phyloP scores from a whole-genome alignment of 1,140 invertebrate species.

The Eulimnadia texana region DNA sequence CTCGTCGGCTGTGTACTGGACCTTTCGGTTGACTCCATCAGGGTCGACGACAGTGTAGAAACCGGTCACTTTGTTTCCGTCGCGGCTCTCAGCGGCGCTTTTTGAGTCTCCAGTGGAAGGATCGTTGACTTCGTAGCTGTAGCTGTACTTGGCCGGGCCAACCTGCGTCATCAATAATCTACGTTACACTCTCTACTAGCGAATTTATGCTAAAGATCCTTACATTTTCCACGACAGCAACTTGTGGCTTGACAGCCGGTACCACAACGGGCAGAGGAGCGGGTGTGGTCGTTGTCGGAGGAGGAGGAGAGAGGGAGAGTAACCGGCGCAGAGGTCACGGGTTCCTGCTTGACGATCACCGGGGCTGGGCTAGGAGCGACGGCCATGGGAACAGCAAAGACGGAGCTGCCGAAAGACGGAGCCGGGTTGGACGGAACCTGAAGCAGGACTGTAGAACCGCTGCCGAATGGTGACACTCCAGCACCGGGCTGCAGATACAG shows the following conservation, averaged over 20 bases:
- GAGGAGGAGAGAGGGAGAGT: background rate
- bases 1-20: slow-evolving; percentile 20
- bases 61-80: slow-evolving; percentile 10
- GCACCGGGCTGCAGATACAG: background rate
- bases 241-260: no score
- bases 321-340: background rate
- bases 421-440: background rate
- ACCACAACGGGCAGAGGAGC: background rate
- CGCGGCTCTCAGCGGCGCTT: background rate
- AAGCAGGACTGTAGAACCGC: background rate
- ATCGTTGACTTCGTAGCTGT: background rate
- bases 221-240: no score
- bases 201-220: no score
- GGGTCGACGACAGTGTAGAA: slow-evolving; percentile 19
- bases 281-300: no score
- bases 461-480: background rate
- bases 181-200: no score
- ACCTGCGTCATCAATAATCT: background rate
- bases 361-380: background rate
- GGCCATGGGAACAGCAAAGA: background rate
- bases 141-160: background rate
- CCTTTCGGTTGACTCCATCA: slow-evolving; percentile 18
- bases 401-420: background rate
- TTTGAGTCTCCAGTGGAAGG: slow-evolving; percentile 4
- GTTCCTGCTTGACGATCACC: background rate